Percentiles rank a stretch among this genome's conserved stretches.
phyloP scores from a whole-genome alignment of 2,888 invertebrate species.

The Ceramica pisi region DNA sequence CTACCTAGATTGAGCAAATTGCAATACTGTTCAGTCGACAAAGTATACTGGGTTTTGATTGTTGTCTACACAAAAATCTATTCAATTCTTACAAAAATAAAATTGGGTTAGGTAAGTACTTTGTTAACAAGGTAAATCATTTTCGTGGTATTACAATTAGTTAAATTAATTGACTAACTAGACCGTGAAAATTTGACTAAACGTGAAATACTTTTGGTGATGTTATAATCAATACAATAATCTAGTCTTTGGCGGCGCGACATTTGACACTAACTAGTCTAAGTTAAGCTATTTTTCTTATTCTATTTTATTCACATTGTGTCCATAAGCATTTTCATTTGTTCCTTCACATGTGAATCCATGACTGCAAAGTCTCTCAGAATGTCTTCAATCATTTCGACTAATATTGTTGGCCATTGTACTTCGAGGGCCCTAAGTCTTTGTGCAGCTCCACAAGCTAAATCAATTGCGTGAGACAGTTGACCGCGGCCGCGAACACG shows the following conservation, averaged over 20 bases:
- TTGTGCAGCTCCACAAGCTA: conserved; percentile 94
- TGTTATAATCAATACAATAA: conserved; percentile 10
- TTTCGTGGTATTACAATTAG: conserved; percentile 5
- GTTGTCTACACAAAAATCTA: conserved; percentile 12
- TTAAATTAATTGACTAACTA: conserved; percentile 16
- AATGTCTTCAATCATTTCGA: conserved; percentile 94
- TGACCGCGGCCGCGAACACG: conserved; percentile 94
- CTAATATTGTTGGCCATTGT: conserved; percentile 94
- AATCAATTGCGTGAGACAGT: conserved; percentile 93
- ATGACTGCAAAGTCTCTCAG: conserved; percentile 95
- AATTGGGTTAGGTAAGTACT: conserved; percentile 6
- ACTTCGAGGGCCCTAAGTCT: conserved; percentile 94
- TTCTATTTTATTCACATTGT: conserved; percentile 69
- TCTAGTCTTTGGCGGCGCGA: conserved; percentile 59
- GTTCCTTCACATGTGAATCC: conserved; percentile 94
- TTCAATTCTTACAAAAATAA: conserved; percentile 44
- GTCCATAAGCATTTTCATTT: conserved; percentile 90
- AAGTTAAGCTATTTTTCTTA: conserved; percentile 33
- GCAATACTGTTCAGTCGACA: conserved; percentile 60
- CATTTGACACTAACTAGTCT: conserved; percentile 60
- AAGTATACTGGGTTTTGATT: conserved; percentile 32
- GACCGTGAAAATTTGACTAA: conserved; percentile 17
- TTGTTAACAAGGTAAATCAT: conserved; percentile 4
- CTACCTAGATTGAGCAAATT: conserved; percentile 68
- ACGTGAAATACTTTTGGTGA: conserved; percentile 19